Percentiles rank a stretch among this genome's conserved stretches.
These are phyloP conservation scores for Oscheius myriophilus DNA, from an alignment of 2,888 invertebrate genomes.

Conservation along the genomic window DNA sequence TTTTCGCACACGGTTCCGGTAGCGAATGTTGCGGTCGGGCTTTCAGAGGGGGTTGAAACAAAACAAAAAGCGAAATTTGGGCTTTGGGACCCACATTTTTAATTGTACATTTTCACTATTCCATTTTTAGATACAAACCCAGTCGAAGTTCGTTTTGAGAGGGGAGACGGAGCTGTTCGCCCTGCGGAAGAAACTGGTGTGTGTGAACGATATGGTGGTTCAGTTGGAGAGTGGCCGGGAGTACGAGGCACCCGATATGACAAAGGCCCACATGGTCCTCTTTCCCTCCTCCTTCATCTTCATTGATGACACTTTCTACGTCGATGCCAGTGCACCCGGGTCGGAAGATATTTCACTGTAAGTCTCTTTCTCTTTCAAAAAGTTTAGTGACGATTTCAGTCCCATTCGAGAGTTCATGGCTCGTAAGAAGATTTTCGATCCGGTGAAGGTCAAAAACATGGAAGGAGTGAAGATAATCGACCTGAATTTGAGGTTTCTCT, in stretches of 20 bases:
- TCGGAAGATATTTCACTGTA: slow-evolving; percentile 33
- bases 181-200: slow-evolving; percentile 43
- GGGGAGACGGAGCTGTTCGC: slow-evolving; percentile 41
- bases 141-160: slow-evolving; percentile 43
- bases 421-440: slow-evolving; percentile 41
- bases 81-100: no score
- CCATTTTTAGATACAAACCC: slow-evolving; percentile 33
- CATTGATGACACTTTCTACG: slow-evolving; percentile 55
- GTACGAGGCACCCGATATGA: slow-evolving; percentile 35
- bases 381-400: slow-evolving; percentile 30
- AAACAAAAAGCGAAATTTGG: no score
- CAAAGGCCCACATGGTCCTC: slow-evolving; percentile 20
- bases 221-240: slow-evolving; percentile 46
- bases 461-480: slow-evolving; percentile 43
- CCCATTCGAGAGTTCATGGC: slow-evolving; percentile 54
- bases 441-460: slow-evolving; percentile 33
- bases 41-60: no score
- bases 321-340: slow-evolving; percentile 31
- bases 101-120: neutral
- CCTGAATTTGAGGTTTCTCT: slow-evolving; percentile 44
- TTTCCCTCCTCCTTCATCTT: slow-evolving; percentile 55
- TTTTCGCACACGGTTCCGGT: no score
- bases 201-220: slow-evolving; percentile 44
- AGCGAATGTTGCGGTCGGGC: no score
- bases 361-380: slow-evolving; percentile 6